Base-by-base conservation (phyloP, 2,888 invertebrate species). In the Megalurothrips usitatus region DNA sequence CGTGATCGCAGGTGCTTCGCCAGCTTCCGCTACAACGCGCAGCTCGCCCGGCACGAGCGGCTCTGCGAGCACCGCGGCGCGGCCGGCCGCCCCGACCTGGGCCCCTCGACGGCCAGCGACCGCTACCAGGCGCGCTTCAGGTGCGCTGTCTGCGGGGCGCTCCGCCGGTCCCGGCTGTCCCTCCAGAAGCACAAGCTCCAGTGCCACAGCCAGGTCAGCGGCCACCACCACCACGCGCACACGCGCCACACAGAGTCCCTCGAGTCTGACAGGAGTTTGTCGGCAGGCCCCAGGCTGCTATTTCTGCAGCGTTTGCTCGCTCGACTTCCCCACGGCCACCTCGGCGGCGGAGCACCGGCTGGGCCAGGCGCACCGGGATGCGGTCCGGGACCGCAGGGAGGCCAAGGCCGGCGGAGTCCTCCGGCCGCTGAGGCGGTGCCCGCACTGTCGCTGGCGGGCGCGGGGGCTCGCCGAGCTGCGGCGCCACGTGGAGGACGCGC, bases 241-340 rank as follows among this genome's bases (percentile, higher is more conserved):
- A 43, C n/a, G n/a, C n/a, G n/a, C n/a, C n/a, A n/a, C n/a, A n/a
- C n/a, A 49, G 12, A 52, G 52, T 19, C 14, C 58, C 14, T 0
- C 58, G 58, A 14, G 58, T 52, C 10, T 43, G 34, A 43, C 34
- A 43, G 52, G 52, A 2, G 19, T 52, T 52, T 19, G 52, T 19
- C 68, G 68, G 23, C 75, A 78, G 17, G 81, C 80, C 28, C 81
- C 81, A 49, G 81, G 83, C 10, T 80, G 82, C 8, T 94, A 90
- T 84, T 90, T 92, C 82, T 95, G 95, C 85, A 89, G 92, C 0
- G 89, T 91, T 8, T 95, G 95, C 84, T 26, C 23, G 1, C 23
- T 26, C 1, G 26, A 26, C 23, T 88, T 89, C 0, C 10, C 68
- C 26, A 26, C 68, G 68, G 68, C 68, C 23, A 26, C 23, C 68